Evolutionary conservation across 2,113 vertebrate genomes (phyloP).

Genomic region (Xenopus tropicalis): DNA sequence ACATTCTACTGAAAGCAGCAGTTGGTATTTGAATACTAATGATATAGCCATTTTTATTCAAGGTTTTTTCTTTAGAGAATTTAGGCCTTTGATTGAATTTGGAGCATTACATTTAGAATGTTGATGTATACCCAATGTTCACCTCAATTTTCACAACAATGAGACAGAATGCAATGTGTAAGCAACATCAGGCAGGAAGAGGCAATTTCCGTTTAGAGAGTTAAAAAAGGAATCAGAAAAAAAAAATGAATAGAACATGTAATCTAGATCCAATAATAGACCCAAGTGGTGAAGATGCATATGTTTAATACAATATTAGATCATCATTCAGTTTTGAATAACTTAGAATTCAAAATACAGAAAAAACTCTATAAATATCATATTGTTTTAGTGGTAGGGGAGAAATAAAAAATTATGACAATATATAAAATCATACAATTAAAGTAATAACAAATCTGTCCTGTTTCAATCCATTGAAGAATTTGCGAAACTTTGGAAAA

Average conservation of each 20-base stretch:
- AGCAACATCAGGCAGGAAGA: background rate
- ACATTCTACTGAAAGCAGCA: conserved; percentile 15
- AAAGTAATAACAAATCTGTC: too few species aligned
- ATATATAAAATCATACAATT: too few species aligned
- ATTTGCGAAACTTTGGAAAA: too few species aligned
- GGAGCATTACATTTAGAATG: background rate
- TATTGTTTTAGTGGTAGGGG: too few species aligned
- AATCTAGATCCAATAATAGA: background rate
- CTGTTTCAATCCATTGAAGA: too few species aligned
- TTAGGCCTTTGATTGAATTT: background rate
- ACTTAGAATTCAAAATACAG: too few species aligned
- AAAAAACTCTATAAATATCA: too few species aligned
- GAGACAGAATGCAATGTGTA: background rate
- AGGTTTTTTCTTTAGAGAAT: conserved; percentile 1
- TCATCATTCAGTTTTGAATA: too few species aligned
- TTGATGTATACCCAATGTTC: background rate
- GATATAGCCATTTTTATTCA: conserved; percentile 8
- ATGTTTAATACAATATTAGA: background rate
- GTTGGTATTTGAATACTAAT: conserved; percentile 24
- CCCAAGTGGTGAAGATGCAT: conserved; percentile 2
- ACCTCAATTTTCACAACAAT: conserved; percentile 1
- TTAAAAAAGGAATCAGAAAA: background rate
- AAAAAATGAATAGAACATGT: background rate
- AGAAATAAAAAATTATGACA: too few species aligned
- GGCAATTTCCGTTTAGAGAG: background rate